Conservation (phyloP, 2,113 vertebrate species). For the Oreochromis tanganicae region DNA sequence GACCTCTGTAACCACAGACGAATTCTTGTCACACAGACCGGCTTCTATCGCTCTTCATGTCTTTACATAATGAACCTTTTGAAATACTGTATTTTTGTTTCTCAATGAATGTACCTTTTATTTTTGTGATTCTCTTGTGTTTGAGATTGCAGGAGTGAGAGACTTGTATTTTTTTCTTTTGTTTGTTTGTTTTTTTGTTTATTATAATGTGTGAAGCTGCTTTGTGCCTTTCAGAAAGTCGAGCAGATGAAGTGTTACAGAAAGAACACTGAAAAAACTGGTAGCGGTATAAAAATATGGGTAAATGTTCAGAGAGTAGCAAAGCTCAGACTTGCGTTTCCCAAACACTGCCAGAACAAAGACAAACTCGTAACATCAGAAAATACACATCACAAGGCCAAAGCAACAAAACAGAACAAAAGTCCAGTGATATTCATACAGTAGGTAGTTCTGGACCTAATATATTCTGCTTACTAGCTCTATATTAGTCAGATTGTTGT, state of each 20-base stretch:
- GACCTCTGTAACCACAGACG: background rate
- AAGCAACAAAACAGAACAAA: background rate
- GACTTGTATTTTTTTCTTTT: background rate
- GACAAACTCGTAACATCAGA: background rate
- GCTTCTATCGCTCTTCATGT: background rate
- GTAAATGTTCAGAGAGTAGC: background rate
- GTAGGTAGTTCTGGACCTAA: background rate
- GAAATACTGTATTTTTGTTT: slow-evolving; percentile 27
- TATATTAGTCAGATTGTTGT: background rate
- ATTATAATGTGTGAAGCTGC: slow-evolving; percentile 26
- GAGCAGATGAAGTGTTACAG: background rate
- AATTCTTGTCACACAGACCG: background rate
- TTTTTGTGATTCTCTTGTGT: slow-evolving; percentile 10
- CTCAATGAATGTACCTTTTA: slow-evolving; percentile 31
- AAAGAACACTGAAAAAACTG: background rate
- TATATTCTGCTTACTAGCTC: background rate
- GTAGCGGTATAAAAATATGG: background rate
- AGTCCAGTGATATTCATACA: background rate
- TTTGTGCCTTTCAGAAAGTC: slow-evolving; percentile 50
- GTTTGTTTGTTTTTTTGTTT: background rate
- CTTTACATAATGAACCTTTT: background rate
- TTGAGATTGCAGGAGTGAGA: background rate
- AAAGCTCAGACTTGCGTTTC: background rate
- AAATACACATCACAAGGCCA: background rate
- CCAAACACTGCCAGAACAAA: background rate